phyloP scores from a whole-genome alignment of 2,797 vertebrate genomes.

The Microctenopoma stevenorrisi region DNA sequence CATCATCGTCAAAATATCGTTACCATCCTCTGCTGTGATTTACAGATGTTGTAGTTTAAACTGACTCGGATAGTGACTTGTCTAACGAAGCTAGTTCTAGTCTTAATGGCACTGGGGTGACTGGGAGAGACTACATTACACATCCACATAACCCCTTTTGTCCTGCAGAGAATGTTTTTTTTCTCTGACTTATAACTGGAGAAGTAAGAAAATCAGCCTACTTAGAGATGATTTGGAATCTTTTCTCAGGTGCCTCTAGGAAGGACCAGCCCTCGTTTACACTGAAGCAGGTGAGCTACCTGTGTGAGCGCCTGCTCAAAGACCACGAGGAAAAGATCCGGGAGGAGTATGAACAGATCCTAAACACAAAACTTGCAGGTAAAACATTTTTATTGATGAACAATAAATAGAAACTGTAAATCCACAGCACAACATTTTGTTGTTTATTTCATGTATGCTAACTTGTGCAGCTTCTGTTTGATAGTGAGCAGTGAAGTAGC shows the following conservation, averaged over 20 bases:
- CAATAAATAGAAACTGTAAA: background rate
- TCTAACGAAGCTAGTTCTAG: constrained; percentile 18
- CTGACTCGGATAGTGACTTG: constrained; percentile 49
- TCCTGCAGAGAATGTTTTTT: constrained; percentile 10
- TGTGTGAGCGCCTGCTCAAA: constrained; percentile 93
- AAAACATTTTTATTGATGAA: constrained; percentile 18
- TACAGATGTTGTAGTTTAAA: constrained; percentile 47
- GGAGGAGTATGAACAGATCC: constrained; percentile 94
- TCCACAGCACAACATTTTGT: too few species aligned
- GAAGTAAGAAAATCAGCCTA: constrained; percentile 1
- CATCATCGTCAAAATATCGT: constrained; percentile 13
- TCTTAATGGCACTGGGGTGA: constrained; percentile 15
- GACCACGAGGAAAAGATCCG: constrained; percentile 94
- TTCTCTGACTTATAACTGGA: background rate
- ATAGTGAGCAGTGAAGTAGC: background rate
- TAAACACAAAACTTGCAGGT: constrained; percentile 95
- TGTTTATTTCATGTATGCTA: constrained; percentile 12
- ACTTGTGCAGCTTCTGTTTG: background rate
- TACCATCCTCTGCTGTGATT: constrained; percentile 46
- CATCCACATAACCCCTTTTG: constrained; percentile 7
- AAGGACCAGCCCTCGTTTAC: constrained; percentile 94
- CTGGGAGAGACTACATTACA: background rate
- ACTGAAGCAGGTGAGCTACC: constrained; percentile 91
- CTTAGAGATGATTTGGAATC: constrained; percentile 23
- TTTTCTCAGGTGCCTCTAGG: constrained; percentile 84